Conservation (phyloP, 2,113 vertebrate genomes). For the Hippolais icterina region DNA sequence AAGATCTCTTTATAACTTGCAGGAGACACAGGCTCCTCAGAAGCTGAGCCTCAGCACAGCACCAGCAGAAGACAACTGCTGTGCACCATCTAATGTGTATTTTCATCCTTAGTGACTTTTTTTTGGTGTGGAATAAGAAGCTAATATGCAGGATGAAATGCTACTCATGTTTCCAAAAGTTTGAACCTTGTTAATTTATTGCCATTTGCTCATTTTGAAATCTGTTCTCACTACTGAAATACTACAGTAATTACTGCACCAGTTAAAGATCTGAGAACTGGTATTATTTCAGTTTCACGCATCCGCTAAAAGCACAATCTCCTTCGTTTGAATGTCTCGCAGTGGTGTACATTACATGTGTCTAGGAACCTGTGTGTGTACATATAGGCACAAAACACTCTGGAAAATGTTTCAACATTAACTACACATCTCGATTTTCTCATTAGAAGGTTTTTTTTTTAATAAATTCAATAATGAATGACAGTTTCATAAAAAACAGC, state of each 20-base stretch:
- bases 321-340: accelerated
- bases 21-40: not conserved
- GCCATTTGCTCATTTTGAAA: not conserved
- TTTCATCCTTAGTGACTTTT: not conserved
- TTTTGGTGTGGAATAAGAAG: not conserved
- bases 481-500: not conserved
- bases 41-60: not conserved
- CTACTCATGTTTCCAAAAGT: not conserved
- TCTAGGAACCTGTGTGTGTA: not conserved
- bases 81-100: not conserved
- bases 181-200: not conserved
- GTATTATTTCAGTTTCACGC: not conserved
- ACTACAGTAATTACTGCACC: not conserved
- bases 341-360: not conserved
- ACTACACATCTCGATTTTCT: not conserved
- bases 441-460: not conserved
- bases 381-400: not conserved
- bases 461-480: not conserved
- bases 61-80: not conserved
- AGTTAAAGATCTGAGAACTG: not conserved
- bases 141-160: not conserved
- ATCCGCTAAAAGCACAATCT: not conserved
- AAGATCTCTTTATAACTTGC: not conserved
- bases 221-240: not conserved
- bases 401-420: not conserved